Conservation (phyloP, 1,140 invertebrate species). For the Mesaphorura yosii region DNA sequence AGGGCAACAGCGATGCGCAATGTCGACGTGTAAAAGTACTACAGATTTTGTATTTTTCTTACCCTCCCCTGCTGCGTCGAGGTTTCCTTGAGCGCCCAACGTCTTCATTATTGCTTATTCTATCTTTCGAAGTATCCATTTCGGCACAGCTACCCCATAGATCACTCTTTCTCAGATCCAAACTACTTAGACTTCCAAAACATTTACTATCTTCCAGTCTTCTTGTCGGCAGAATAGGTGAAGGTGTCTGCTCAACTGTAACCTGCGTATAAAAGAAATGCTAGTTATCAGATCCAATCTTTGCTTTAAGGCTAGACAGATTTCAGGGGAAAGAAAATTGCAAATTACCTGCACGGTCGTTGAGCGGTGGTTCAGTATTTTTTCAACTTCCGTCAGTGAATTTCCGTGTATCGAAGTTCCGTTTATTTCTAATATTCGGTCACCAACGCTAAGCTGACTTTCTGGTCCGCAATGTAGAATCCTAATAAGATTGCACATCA, state of each 20-base stretch:
- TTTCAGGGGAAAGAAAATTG: too few relatives aligned
- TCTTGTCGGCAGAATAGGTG: constrained; percentile 16
- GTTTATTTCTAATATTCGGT: constrained; percentile 83
- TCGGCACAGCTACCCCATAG: constrained; percentile 23
- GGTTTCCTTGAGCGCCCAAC: constrained; percentile 26
- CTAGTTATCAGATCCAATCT: neutral
- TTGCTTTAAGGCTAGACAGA: too few relatives aligned
- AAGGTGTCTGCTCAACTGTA: constrained; percentile 25
- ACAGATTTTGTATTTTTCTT: too few relatives aligned
- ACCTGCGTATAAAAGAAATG: constrained; percentile 12
- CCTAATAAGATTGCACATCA: constrained; percentile 41
- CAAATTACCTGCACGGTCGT: constrained; percentile 54
- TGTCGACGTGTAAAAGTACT: too few relatives aligned
- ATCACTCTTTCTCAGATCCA: constrained; percentile 22
- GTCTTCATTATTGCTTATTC: constrained; percentile 22
- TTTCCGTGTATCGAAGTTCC: constrained; percentile 70
- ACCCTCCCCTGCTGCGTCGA: constrained; percentile 9
- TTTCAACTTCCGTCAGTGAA: constrained; percentile 61
- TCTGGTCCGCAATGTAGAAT: constrained; percentile 60
- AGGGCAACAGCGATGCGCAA: too few relatives aligned
- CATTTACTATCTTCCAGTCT: constrained; percentile 27
- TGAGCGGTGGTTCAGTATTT: constrained; percentile 58
- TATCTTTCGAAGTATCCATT: constrained; percentile 21
- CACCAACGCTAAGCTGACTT: constrained; percentile 75
- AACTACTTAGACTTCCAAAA: constrained; percentile 29